These are phyloP conservation scores for Dipodomys ordii DNA, from an alignment of 2,113 vertebrate genomes.

Conservation along the genomic window DNA sequence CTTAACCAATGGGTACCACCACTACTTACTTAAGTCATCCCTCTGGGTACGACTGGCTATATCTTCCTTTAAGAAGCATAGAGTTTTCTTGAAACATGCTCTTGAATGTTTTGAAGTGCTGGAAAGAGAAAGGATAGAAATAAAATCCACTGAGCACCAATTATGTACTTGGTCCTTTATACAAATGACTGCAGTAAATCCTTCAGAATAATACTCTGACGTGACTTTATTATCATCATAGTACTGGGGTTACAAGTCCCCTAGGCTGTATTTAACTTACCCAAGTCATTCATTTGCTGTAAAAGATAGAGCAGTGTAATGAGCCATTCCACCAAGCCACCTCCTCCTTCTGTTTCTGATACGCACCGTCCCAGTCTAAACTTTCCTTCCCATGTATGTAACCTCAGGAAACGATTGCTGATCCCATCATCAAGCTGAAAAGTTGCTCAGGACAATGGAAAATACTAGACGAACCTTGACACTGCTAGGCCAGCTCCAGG, in stretches of 20 bases:
- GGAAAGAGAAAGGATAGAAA: not conserved
- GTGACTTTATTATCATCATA: not conserved
- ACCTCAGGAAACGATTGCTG: not conserved
- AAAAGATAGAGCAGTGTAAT: not conserved
- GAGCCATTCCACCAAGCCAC: not conserved
- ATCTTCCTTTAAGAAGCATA: not conserved
- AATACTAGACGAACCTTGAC: not conserved
- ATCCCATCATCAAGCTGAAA: not conserved
- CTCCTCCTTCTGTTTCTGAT: not conserved
- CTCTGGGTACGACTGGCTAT: not conserved
- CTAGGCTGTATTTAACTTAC: not conserved
- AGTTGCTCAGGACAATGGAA: not conserved
- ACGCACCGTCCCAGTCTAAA: not conserved
- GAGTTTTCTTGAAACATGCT: conserved; percentile 33
- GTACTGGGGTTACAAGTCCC: not conserved
- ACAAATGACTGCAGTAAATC: not conserved
- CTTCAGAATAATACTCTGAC: not conserved
- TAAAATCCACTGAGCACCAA: not conserved
- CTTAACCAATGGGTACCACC: not conserved
- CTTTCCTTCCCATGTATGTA: not conserved
- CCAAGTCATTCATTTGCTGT: not conserved
- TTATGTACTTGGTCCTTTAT: not conserved
- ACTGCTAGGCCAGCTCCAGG: not conserved
- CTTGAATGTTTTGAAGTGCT: conserved; percentile 31
- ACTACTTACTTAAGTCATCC: not conserved